Evolutionary conservation across 2,888 invertebrate genomes (phyloP).

Genomic region (Rosalia funebris): DNA sequence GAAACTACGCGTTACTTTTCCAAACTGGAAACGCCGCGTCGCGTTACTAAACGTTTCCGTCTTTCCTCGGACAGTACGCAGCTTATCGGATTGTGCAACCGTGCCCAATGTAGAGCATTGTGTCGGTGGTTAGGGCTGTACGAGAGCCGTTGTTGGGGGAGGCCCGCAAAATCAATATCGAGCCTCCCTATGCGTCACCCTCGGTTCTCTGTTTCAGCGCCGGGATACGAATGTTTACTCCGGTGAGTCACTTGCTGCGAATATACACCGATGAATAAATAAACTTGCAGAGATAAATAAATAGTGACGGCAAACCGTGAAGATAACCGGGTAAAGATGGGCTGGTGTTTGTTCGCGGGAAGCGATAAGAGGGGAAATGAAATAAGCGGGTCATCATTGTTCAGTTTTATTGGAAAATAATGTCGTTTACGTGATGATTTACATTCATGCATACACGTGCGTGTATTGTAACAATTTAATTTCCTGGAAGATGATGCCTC

Average conservation of each 20-base stretch:
- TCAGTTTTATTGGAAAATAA: too few species aligned
- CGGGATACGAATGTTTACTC: slow-evolving; percentile 9
- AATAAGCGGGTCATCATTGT: too few species aligned
- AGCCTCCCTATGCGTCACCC: slow-evolving; percentile 56
- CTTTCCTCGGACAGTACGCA: slow-evolving; percentile 2
- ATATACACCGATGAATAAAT: background rate
- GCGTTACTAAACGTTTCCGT: background rate
- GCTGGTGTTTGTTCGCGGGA: too few species aligned
- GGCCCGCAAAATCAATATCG: slow-evolving; percentile 55
- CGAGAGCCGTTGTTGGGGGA: slow-evolving; percentile 45
- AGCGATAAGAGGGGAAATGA: too few species aligned
- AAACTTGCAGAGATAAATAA: slow-evolving; percentile 8
- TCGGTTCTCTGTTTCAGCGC: slow-evolving; percentile 48
- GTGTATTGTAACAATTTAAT: too few species aligned
- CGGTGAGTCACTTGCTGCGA: slow-evolving; percentile 25
- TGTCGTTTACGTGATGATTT: too few species aligned
- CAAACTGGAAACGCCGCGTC: background rate
- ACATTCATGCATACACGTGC: too few species aligned
- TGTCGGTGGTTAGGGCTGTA: slow-evolving; percentile 60
- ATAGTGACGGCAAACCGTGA: background rate
- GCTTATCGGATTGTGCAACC: slow-evolving; percentile 18
- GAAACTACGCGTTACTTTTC: slow-evolving; percentile 1
- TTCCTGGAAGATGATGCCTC: too few species aligned
- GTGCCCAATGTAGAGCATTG: slow-evolving; percentile 58
- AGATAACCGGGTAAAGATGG: background rate